Conservation (phyloP, 2,113 vertebrate species). For the Notothenia coriiceps region DNA sequence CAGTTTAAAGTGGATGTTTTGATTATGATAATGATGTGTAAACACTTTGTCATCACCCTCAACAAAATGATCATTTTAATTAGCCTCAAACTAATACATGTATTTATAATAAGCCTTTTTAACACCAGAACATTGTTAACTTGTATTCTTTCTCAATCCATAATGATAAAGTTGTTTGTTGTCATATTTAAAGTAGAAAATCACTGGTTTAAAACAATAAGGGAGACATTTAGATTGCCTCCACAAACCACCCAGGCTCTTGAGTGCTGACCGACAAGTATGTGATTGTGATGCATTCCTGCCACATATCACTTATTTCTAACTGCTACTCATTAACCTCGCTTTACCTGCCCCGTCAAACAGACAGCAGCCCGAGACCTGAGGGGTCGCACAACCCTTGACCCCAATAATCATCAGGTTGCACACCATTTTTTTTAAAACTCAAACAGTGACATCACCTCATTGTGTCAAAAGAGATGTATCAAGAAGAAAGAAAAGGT, state of each 20-base stretch:
- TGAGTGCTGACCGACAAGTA: slow-evolving; percentile 3
- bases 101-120: neutral
- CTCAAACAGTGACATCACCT: slow-evolving; percentile 29
- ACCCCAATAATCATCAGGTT: slow-evolving; percentile 45
- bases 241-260: slow-evolving; percentile 14
- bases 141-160: neutral
- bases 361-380: slow-evolving; percentile 47
- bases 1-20: neutral
- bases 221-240: neutral
- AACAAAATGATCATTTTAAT: neutral
- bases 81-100: neutral
- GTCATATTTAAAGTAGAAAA: slow-evolving; percentile 2
- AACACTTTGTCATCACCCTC: neutral
- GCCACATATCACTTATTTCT: slow-evolving; percentile 54
- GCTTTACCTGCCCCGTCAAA: slow-evolving; percentile 49
- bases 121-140: too few species aligned
- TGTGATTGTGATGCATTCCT: slow-evolving; percentile 49
- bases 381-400: slow-evolving; percentile 41
- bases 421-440: neutral
- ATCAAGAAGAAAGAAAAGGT: neutral
- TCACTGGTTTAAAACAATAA: neutral
- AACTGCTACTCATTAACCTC: slow-evolving; percentile 55
- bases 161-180: neutral
- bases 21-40: neutral
- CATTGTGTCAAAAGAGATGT: slow-evolving; percentile 11